phyloP scores from a whole-genome alignment of 2,113 vertebrate genomes.

The Alethe castanea region DNA sequence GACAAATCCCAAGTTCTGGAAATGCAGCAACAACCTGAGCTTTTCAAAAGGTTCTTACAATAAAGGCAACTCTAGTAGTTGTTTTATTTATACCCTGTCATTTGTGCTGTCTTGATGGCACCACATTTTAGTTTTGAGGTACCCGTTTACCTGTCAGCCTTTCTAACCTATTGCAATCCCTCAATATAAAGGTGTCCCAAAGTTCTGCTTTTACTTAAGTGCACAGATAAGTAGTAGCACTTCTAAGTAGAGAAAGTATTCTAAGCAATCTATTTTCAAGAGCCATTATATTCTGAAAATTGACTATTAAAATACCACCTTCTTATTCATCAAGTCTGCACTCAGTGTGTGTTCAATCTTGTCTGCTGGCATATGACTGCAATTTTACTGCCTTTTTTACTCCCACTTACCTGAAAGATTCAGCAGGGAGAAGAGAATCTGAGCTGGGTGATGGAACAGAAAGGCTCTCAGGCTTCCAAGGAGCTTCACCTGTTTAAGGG shows the following conservation, averaged over 20 bases:
- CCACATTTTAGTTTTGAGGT: neutral
- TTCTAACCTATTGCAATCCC: neutral
- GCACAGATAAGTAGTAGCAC: neutral
- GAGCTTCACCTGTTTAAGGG: neutral
- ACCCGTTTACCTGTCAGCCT: neutral
- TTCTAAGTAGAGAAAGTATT: conserved; percentile 43
- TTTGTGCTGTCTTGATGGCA: neutral
- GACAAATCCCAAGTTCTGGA: neutral
- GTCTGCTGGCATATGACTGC: conserved; percentile 50
- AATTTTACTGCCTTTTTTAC: conserved; percentile 56
- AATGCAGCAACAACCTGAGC: neutral
- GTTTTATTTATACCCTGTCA: neutral
- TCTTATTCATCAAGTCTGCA: conserved; percentile 47
- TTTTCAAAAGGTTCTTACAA: neutral
- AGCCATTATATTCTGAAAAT: conserved; percentile 29
- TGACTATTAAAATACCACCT: conserved; percentile 59
- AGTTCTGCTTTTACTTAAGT: neutral
- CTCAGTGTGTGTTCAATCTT: conserved; percentile 16
- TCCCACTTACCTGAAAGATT: conserved; percentile 46
- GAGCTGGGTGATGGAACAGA: neutral
- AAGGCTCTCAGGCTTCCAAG: neutral
- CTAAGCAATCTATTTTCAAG: conserved; percentile 54
- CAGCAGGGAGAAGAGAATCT: neutral
- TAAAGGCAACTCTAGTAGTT: neutral
- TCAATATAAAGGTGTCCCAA: neutral